Conservation (phyloP, 2,113 vertebrate genomes). For the Sterrhoptilus dennistouni region DNA sequence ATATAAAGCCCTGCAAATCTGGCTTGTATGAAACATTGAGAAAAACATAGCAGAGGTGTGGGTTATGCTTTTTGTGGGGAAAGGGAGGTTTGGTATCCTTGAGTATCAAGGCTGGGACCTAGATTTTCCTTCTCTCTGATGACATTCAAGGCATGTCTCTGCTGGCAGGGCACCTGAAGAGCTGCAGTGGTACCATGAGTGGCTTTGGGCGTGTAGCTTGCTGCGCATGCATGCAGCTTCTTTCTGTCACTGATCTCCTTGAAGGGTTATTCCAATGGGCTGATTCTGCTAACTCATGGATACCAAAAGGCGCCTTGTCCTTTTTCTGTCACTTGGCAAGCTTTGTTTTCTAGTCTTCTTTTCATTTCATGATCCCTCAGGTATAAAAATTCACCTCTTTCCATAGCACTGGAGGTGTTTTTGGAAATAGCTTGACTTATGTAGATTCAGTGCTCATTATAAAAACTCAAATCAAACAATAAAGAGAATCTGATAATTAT, state of each 20-base stretch:
- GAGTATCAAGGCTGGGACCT: accelerated
- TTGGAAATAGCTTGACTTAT: background rate
- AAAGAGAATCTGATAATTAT: background rate
- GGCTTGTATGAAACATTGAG: accelerated
- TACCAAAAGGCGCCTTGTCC: background rate
- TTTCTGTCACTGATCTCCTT: background rate
- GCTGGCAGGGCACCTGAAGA: background rate
- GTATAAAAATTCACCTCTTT: background rate
- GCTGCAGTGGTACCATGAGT: accelerated
- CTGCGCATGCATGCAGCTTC: accelerated
- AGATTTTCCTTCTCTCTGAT: background rate
- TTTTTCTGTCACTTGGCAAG: background rate
- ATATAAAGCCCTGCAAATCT: background rate
- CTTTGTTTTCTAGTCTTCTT: background rate
- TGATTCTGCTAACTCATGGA: background rate
- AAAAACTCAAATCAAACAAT: background rate
- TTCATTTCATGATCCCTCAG: accelerated
- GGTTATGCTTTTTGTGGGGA: background rate
- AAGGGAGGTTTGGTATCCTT: background rate
- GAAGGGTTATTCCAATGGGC: background rate
- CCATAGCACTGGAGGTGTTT: background rate
- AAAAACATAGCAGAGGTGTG: accelerated
- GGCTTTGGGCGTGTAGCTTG: background rate
- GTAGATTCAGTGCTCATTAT: background rate
- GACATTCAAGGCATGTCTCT: background rate